Percentiles rank a stretch among this genome's conserved stretches.
Conservation (phyloP, 2,888 invertebrate species). For the Pandemis cinnamomeana region DNA sequence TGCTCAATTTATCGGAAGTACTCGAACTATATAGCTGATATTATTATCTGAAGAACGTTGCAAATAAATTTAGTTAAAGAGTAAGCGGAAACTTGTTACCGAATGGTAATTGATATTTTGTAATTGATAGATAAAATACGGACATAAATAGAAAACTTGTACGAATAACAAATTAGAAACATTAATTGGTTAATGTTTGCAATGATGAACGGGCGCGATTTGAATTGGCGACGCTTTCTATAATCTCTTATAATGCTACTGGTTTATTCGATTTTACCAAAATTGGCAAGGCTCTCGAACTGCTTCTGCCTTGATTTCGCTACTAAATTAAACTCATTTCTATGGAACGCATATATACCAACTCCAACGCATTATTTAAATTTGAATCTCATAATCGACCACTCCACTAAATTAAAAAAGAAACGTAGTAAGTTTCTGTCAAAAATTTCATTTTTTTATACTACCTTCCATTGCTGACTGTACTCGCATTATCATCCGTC, state of each 20-base stretch:
- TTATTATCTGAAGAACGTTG: too few relatives aligned
- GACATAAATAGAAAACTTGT: conserved; percentile 23
- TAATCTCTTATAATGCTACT: conserved; percentile 5
- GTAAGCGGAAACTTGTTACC: neutral
- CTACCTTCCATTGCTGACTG: too few relatives aligned
- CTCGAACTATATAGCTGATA: neutral
- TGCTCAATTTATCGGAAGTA: neutral
- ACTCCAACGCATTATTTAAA: neutral
- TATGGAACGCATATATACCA: neutral
- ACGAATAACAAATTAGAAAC: conserved; percentile 6
- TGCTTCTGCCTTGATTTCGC: conserved; percentile 26
- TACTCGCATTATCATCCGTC: too few relatives aligned
- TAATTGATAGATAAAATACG: conserved; percentile 16
- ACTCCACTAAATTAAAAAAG: neutral
- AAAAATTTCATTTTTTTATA: too few relatives aligned
- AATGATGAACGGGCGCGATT: conserved; percentile 20
- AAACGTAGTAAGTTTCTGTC: too few relatives aligned
- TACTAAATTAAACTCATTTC: conserved; percentile 19
- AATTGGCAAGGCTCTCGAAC: conserved; percentile 29
- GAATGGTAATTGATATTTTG: conserved; percentile 12
- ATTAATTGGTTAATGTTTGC: conserved; percentile 21
- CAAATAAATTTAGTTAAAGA: neutral
- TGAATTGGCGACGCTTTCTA: conserved; percentile 30
- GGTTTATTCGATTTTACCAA: conserved; percentile 29
- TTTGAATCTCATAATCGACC: neutral